Percentiles rank a stretch among this genome's conserved stretches.
These are phyloP conservation scores for Aporrectodea caliginosa DNA, from an alignment of 1,140 invertebrate species.

Conservation along the genomic window DNA sequence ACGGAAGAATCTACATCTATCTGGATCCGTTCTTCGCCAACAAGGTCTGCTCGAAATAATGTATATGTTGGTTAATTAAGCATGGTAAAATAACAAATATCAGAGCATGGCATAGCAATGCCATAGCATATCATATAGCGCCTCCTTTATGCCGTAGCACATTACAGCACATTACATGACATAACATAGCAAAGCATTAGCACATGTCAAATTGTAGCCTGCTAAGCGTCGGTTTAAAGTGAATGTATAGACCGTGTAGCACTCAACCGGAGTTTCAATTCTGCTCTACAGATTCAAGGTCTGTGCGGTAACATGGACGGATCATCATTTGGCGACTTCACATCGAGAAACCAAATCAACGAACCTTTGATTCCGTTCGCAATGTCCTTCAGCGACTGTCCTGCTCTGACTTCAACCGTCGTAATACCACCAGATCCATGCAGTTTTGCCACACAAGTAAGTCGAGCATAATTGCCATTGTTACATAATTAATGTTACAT, in stretches of 20 bases:
- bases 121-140: too few relatives aligned
- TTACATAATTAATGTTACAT: too few relatives aligned
- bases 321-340: constrained; percentile 7
- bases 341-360: constrained; percentile 1
- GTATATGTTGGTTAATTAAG: too few relatives aligned
- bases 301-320: constrained; percentile 24
- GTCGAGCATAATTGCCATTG: background rate
- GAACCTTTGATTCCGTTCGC: constrained; percentile 17
- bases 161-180: too few relatives aligned
- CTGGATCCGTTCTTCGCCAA: background rate
- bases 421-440: background rate
- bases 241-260: too few relatives aligned
- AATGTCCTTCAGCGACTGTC: constrained; percentile 21
- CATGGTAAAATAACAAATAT: too few relatives aligned
- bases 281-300: constrained; percentile 13
- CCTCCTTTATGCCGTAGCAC: too few relatives aligned
- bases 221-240: too few relatives aligned
- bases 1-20: constrained; percentile 4
- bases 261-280: too few relatives aligned
- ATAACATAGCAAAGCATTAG: too few relatives aligned
- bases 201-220: too few relatives aligned
- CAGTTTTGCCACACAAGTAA: background rate
- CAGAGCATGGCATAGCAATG: too few relatives aligned
- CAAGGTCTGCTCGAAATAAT: constrained; percentile 13
- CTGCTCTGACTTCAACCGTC: background rate